Evolutionary conservation across 2,888 invertebrate genomes (phyloP), one percentile per base, ranked within the genome.

Genomic region (Acanthosepion lycidas): DNA sequence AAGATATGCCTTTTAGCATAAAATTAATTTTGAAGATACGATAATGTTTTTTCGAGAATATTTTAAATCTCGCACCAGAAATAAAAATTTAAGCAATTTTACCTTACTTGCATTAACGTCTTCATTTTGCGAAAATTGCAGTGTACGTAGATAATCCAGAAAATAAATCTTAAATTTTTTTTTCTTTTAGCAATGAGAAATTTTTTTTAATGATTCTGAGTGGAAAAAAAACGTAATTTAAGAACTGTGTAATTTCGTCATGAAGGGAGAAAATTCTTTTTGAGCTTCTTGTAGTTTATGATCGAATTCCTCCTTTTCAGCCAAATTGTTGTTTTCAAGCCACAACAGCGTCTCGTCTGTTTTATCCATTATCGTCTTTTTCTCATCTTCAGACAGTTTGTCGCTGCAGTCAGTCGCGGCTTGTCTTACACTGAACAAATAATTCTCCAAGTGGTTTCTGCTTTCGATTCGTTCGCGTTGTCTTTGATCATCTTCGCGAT

Each of bases 311-410:
- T 96, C 96, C 96, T 98, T 98, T 94, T 98, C 98, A 15, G 99
- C 99, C 93, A 98, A 97, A 2, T 98, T 98, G 97, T 99, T 99
- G 51, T 98, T 97, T 96, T 99, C 99, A 91, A 99, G 97, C 99
- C 99, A 99, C 26, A 98, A 97, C 95, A 99, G 98, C 95, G 98
- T 98, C 28, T 98, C 98, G 49, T 98, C 98, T 94, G 97, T 97
- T 53, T 96, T 96, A n/a, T 96, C 97, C n/a, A 96, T 95, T 0
- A 98, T 98, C 28, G 98, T 97, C 94, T 98, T 98, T 96, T 98
- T 98, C 97, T 99, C 99, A 0, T 98, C 97, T 53, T 98, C 98
- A 12, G 97, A 97, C 92, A 99, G 97, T 97, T 97, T 97, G 94
- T 96, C 96, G 51, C 95, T 96, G 18, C 95, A 95, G n/a, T 98